Conservation (phyloP, 2,888 invertebrate genomes). For the Cotesia congregata region DNA sequence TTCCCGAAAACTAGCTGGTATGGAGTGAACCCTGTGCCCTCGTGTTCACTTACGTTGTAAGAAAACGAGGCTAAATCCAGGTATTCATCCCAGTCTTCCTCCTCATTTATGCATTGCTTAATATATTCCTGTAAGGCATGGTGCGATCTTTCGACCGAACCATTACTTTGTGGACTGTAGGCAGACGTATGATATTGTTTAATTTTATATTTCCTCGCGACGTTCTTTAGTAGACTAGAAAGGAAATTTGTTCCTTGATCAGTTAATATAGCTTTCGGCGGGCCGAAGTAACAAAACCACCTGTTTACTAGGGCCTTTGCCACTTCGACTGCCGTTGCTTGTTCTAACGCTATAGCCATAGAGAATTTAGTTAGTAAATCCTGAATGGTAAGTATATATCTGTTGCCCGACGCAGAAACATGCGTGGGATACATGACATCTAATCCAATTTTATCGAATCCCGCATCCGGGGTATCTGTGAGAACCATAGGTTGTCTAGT, state of each 20-base stretch:
- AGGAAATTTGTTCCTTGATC: conserved; percentile 8
- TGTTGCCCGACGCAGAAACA: background rate
- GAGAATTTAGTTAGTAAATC: no score
- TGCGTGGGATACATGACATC: background rate
- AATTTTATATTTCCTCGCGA: conserved; percentile 26
- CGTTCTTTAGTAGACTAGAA: background rate
- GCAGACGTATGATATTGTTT: conserved; percentile 32
- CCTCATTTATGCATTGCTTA: conserved; percentile 36
- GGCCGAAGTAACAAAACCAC: background rate
- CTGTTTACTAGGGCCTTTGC: conserved; percentile 5
- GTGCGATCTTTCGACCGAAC: conserved; percentile 44
- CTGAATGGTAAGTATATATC: no score
- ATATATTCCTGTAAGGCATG: conserved; percentile 45
- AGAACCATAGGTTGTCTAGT: conserved; percentile 18
- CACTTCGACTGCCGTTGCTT: background rate
- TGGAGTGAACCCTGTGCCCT: conserved; percentile 41
- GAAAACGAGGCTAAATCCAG: conserved; percentile 43
- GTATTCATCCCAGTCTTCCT: conserved; percentile 38
- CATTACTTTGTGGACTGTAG: conserved; percentile 42
- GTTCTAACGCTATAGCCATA: background rate
- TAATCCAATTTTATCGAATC: conserved; percentile 38
- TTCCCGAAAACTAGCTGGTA: conserved; percentile 45
- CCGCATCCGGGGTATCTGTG: conserved; percentile 16
- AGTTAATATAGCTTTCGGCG: conserved; percentile 2
- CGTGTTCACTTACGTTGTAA: conserved; percentile 41